A percentile compares a stretch with the other conserved stretches of the same genome.
These are phyloP conservation scores for Sigmodon hispidus DNA, from an alignment of 2,113 vertebrate genomes.

Conservation along the genomic window DNA sequence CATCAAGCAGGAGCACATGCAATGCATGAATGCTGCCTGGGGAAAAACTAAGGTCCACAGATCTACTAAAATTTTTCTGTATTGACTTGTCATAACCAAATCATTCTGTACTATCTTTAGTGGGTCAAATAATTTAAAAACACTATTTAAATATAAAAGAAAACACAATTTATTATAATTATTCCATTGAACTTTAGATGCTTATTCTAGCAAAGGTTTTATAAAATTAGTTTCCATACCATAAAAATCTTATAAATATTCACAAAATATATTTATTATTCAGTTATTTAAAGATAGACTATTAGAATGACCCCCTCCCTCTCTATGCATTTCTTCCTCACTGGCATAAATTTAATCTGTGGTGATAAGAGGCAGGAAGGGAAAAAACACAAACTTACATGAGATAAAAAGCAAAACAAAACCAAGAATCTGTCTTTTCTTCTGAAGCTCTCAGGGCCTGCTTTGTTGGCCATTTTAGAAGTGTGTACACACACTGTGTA, in stretches of 20 bases:
- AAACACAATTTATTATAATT: slow-evolving; percentile 11
- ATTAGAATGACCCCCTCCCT: background rate
- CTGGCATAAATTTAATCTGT: background rate
- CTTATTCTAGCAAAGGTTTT: slow-evolving; percentile 53
- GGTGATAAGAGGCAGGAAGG: background rate
- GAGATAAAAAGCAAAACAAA: background rate
- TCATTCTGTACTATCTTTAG: background rate
- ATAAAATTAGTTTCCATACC: background rate
- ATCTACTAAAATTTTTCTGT: background rate
- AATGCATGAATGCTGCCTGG: background rate
- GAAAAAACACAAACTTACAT: slow-evolving; percentile 11
- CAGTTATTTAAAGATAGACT: slow-evolving; percentile 32
- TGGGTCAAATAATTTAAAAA: background rate
- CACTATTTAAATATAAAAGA: slow-evolving; percentile 24
- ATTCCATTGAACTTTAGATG: background rate
- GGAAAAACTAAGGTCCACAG: background rate
- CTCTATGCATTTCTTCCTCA: background rate
- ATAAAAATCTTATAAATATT: slow-evolving; percentile 29
- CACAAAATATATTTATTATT: slow-evolving; percentile 25
- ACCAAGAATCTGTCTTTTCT: background rate
- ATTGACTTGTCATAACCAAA: slow-evolving; percentile 44
- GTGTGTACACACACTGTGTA: background rate
- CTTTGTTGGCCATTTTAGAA: background rate
- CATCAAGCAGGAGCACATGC: background rate
- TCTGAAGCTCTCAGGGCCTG: background rate